Evolutionary conservation across 2,888 invertebrate species (phyloP).

Genomic region (Eulithis prunata): DNA sequence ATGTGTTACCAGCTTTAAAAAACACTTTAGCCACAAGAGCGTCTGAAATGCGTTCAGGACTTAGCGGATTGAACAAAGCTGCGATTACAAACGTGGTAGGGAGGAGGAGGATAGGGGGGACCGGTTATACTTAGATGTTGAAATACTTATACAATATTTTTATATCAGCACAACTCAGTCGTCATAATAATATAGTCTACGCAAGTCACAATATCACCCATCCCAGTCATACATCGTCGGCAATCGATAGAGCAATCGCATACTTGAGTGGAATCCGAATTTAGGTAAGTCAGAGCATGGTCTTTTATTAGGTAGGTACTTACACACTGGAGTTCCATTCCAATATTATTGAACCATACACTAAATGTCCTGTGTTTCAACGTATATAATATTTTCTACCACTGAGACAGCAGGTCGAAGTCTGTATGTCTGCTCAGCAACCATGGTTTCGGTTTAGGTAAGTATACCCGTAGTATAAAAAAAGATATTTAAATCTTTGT

Average conservation of each 20-base stretch:
- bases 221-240: too few relatives aligned
- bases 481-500: too few relatives aligned
- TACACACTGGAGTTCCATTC: too few relatives aligned
- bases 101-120: neutral
- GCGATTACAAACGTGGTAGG: slow-evolving; percentile 30
- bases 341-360: too few relatives aligned
- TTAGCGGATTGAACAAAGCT: slow-evolving; percentile 33
- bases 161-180: neutral
- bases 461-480: too few relatives aligned
- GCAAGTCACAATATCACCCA: too few relatives aligned
- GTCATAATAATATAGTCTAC: too few relatives aligned
- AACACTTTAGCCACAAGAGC: slow-evolving; percentile 27
- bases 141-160: slow-evolving; percentile 2
- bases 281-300: neutral
- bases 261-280: too few relatives aligned
- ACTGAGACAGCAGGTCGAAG: slow-evolving; percentile 75
- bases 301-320: neutral
- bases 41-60: slow-evolving; percentile 28
- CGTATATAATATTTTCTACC: slow-evolving; percentile 52
- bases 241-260: too few relatives aligned
- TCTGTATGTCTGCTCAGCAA: slow-evolving; percentile 75
- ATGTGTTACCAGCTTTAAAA: slow-evolving; percentile 18
- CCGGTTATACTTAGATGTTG: slow-evolving; percentile 4
- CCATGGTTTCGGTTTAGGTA: slow-evolving; percentile 73
- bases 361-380: neutral